A percentile compares a stretch with the other conserved stretches of the same genome.
Conservation (phyloP, 2,797 vertebrate genomes). For the Lutjanus argentimaculatus region DNA sequence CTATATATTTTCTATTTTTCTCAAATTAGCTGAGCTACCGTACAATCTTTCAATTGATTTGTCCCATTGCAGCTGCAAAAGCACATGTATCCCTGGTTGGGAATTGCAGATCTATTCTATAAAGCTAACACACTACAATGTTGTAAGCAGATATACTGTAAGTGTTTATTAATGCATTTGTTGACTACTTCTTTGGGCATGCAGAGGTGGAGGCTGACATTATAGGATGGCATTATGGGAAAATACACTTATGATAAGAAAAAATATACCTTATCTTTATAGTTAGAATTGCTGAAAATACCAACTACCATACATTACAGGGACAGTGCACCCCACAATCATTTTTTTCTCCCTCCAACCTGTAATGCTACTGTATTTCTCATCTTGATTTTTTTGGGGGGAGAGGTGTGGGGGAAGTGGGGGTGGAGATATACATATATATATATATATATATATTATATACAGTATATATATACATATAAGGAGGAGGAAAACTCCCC, state of each 20-base stretch:
- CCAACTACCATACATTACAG: background rate
- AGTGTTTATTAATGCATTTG: background rate
- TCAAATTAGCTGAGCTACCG: too few species aligned
- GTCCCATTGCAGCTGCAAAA: background rate
- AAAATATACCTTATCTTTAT: background rate
- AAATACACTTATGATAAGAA: background rate
- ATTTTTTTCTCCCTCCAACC: background rate
- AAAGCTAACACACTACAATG: background rate
- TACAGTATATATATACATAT: too few species aligned
- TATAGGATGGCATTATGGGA: background rate
- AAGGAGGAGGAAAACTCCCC: slow-evolving; percentile 11
- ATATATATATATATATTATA: too few species aligned
- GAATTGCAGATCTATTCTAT: too few species aligned
- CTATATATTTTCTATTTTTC: too few species aligned
- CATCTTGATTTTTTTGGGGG: too few species aligned
- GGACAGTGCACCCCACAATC: too few species aligned
- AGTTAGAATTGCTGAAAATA: background rate
- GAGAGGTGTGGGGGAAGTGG: too few species aligned
- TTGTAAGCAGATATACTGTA: background rate
- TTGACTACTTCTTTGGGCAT: background rate
- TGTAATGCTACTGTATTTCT: too few species aligned
- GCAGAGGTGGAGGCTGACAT: background rate
- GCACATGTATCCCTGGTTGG: background rate
- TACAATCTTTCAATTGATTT: too few species aligned
- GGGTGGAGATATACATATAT: too few species aligned